Evolutionary conservation across 2,888 invertebrate genomes (phyloP), one percentile per base, ranked within the genome.

Genomic region (Dasysyrphus tricinctus): DNA sequence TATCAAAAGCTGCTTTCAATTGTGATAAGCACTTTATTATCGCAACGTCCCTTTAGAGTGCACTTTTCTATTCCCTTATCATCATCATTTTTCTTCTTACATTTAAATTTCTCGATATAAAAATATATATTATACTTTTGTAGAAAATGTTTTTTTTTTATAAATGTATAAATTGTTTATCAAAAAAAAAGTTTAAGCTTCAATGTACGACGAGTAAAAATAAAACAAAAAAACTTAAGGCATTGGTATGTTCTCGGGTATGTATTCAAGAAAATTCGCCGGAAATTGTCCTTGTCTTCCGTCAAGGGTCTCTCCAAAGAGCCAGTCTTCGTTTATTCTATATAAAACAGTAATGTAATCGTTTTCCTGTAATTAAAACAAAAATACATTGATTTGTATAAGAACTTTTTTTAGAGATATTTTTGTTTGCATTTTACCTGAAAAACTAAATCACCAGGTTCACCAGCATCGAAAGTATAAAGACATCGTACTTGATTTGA

Each of bases 251-350:
- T 93, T 92, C 56, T 88, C 90, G 81, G 94, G 94, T 90, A 94
- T 91, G 90, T 93, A 92, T 92, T 96, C 95, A 81, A 97, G 95
- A 92, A 96, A 97, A 93, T 95, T 96, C 37, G 94, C 93, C 74
- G 97, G 97, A 92, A 97, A 97, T 91, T 97, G 96, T 88, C 97
- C 97, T 90, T 93, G 94, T 86, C 93, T 92, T 42, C 95, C 95
- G 80, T 94, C 93, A 67, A 49, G 47, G 88, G 94, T 94, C 91
- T 96, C 95, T 16, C 97, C 97, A 90, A 94, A 96, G 79, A 96
- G 94, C 97, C 97, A 97, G 89, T 96, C 96, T 69, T 95, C 94
- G 89, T 95, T 96, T 88, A 97, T 94, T 93, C 94, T 95, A 88
- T 95, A 94, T 54, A 95, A 93, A 75, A 97, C 94, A 67, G 92